Evolutionary conservation across 2,113 vertebrate genomes (phyloP).

Genomic region (Tamias sibiricus): DNA sequence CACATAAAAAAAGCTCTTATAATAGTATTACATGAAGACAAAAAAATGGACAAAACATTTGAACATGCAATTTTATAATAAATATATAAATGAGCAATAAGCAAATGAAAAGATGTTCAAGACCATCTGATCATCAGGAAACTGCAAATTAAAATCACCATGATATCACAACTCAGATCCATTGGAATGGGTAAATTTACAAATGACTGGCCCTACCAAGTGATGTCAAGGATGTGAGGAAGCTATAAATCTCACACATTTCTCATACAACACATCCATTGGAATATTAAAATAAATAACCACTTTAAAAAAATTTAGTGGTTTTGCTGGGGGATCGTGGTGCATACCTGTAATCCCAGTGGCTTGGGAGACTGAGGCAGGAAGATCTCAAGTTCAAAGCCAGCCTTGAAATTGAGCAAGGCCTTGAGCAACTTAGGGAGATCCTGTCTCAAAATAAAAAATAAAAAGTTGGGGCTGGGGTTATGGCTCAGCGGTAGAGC

Average conservation of each 20-base stretch:
- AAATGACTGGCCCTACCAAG: not conserved
- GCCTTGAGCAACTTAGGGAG: too few species aligned
- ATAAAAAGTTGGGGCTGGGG: too few species aligned
- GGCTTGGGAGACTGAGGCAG: too few species aligned
- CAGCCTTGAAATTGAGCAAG: too few species aligned
- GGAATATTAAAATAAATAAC: not conserved
- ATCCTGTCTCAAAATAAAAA: too few species aligned
- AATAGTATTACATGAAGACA: not conserved
- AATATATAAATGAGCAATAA: not conserved
- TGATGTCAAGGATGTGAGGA: not conserved
- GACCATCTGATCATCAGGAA: not conserved
- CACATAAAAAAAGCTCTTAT: not conserved
- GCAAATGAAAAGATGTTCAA: not conserved
- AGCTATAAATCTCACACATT: not conserved
- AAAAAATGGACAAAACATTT: not conserved
- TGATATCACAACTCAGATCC: not conserved
- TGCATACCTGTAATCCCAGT: too few species aligned
- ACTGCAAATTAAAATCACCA: not conserved
- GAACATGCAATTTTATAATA: not conserved
- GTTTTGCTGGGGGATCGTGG: too few species aligned
- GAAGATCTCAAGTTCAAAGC: too few species aligned
- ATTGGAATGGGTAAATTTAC: not conserved
- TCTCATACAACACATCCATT: not conserved
- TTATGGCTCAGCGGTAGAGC: too few species aligned
- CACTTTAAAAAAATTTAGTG: not conserved